These are phyloP conservation scores for Gracilinanus agilis DNA, from an alignment of 2,113 vertebrate species.

Conservation along the genomic window DNA sequence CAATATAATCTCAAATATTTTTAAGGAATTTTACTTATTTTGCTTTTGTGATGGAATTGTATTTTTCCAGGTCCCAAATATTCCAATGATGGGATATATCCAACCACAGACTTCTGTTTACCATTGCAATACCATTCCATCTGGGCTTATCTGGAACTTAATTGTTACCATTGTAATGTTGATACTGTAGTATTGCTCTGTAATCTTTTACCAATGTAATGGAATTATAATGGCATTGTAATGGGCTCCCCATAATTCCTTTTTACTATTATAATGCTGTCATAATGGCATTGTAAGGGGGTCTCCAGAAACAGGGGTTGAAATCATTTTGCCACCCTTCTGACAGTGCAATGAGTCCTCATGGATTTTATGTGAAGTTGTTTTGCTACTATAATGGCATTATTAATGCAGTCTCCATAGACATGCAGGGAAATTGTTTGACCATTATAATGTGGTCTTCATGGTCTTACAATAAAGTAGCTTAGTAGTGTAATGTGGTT, in stretches of 20 bases:
- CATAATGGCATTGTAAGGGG: conserved; percentile 77
- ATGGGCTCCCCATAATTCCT: conserved; percentile 73
- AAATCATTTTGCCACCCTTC: conserved; percentile 84
- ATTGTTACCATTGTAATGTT: conserved; percentile 63
- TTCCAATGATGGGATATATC: conserved; percentile 27
- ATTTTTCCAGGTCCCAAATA: conserved; percentile 1
- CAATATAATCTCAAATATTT: not conserved
- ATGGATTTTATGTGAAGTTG: conserved; percentile 84
- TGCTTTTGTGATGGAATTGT: not conserved
- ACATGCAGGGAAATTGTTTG: conserved; percentile 87
- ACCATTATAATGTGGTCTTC: conserved; percentile 86
- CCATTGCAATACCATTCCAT: not conserved
- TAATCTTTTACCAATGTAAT: conserved; percentile 76
- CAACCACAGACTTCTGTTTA: conserved; percentile 4
- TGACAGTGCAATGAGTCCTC: conserved; percentile 84
- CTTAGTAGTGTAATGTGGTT: conserved; percentile 86
- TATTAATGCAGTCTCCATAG: conserved; percentile 87
- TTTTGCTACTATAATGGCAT: conserved; percentile 87
- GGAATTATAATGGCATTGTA: conserved; percentile 74
- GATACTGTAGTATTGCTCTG: conserved; percentile 61
- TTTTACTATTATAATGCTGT: conserved; percentile 73
- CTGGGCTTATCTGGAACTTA: conserved; percentile 58
- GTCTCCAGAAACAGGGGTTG: conserved; percentile 77
- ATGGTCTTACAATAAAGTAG: conserved; percentile 86
- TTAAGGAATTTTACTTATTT: not conserved